Evolutionary conservation across 1,140 invertebrate genomes (phyloP).

Genomic region (Phthorimaea operculella): DNA sequence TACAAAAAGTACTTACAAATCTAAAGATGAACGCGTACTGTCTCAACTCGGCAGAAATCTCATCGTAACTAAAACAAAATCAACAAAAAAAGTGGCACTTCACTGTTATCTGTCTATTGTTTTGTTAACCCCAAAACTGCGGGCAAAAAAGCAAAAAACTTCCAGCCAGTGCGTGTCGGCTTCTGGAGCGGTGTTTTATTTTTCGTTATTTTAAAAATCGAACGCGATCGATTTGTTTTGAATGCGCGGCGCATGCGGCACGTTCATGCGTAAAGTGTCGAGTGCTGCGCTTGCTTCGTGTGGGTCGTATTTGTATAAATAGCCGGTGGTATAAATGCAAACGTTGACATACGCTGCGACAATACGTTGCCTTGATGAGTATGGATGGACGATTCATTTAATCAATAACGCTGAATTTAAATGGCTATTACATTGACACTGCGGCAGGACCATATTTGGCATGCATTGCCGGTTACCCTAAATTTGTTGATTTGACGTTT

Average conservation of each 20-base stretch:
- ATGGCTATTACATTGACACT: too few species aligned
- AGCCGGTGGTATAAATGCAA: constrained; percentile 15
- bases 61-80: neutral
- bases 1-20: neutral
- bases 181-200: neutral
- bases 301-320: constrained; percentile 44
- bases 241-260: constrained; percentile 17
- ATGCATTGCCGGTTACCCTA: too few species aligned
- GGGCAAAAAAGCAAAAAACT: neutral
- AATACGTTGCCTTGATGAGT: too few species aligned
- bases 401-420: too few species aligned
- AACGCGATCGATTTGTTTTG: constrained; percentile 7
- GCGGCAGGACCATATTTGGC: too few species aligned
- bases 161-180: neutral
- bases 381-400: too few species aligned
- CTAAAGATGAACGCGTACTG: neutral
- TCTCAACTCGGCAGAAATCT: neutral
- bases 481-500: too few species aligned
- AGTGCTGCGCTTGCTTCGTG: constrained; percentile 26
- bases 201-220: neutral
- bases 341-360: constrained; percentile 11
- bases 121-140: neutral
- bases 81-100: neutral
- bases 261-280: constrained; percentile 24
- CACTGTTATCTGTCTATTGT: neutral